Percentiles rank a stretch among this genome's conserved stretches.
Conservation (phyloP, 30 jellyfish, hydroid and myxozoan genomes). For the Cassiopea andromeda region DNA sequence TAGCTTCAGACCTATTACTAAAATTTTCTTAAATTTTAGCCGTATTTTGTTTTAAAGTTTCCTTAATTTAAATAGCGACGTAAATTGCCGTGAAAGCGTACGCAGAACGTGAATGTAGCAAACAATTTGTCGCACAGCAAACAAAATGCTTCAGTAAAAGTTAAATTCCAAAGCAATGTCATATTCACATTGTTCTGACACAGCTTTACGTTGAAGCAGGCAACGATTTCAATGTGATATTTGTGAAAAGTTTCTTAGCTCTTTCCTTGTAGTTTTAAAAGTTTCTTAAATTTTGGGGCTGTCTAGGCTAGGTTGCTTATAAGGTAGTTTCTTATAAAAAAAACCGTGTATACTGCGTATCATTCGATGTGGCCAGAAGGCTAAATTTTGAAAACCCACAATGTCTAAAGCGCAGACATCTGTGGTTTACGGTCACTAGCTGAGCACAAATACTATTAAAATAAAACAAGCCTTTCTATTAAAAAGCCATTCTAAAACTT, state of each 20-base stretch:
- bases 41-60: neutral
- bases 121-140: too few species aligned
- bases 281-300: too few species aligned
- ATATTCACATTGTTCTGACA: too few species aligned
- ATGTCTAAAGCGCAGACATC: neutral
- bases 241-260: too few species aligned
- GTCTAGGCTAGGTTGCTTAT: neutral
- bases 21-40: neutral
- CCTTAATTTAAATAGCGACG: neutral
- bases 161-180: too few species aligned
- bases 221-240: too few species aligned
- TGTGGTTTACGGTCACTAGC: conserved; percentile 3
- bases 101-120: neutral
- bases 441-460: neutral
- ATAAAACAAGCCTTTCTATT: neutral
- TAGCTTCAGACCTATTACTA: neutral
- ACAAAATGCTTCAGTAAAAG: too few species aligned
- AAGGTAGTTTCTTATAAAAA: neutral
- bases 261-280: too few species aligned
- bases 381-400: neutral
- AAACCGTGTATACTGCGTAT: neutral
- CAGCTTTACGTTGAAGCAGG: too few species aligned
- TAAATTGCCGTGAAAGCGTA: neutral
- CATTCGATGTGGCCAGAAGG: neutral
- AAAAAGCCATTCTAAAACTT: neutral